Base-by-base conservation (phyloP, 2,888 invertebrate genomes). In the Cantharis rustica region DNA sequence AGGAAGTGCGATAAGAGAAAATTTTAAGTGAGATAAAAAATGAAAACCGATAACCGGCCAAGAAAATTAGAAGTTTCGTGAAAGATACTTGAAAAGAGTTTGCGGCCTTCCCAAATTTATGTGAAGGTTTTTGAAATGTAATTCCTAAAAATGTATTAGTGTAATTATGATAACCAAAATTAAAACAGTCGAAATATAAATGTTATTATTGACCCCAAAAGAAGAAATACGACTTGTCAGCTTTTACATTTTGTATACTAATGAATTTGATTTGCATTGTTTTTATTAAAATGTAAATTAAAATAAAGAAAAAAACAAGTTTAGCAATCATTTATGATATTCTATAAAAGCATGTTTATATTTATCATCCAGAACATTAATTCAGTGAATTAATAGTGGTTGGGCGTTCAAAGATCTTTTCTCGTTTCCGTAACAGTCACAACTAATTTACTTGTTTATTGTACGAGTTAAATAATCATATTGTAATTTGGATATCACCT, bases 391-490 rank as follows among this genome's bases (percentile, higher is more conserved):
- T 72, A 66, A 72, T 72, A 27, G 61, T 17, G 16, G 5, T 72
- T 66, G 17, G 7, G 71, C 23, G 71, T 71, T 27, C 62, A 71
- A 61, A 72, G 72, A 16, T 64, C 72, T 66, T 64, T 71, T 72
- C 27, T 61, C 72, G 72, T 64, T 16, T 72, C 63, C 47, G n/a
- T 47, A 47, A 47, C 66, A 68, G 20, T 16, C n/a, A 31, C 31
- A 61, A 63, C 68, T 62, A 73, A 73, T 73, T 73, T 69, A 73
- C 68, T 68, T 73, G 68, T 73, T 73, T 73, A 68, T 73, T 73
- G 62, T 69, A 61, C 23, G 20, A 73, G 62, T 69, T 73, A 31
- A 61, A 73, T 69, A 69, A 47, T 61, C 68, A 68, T 63, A 69
- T 69, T 69, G 73, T 73, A 31, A 10, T 72, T 73, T 61, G 68